A percentile compares a stretch with the other conserved stretches of the same genome.
Conservation (phyloP, 2,113 vertebrate genomes). For the Tauraco erythrolophus region DNA sequence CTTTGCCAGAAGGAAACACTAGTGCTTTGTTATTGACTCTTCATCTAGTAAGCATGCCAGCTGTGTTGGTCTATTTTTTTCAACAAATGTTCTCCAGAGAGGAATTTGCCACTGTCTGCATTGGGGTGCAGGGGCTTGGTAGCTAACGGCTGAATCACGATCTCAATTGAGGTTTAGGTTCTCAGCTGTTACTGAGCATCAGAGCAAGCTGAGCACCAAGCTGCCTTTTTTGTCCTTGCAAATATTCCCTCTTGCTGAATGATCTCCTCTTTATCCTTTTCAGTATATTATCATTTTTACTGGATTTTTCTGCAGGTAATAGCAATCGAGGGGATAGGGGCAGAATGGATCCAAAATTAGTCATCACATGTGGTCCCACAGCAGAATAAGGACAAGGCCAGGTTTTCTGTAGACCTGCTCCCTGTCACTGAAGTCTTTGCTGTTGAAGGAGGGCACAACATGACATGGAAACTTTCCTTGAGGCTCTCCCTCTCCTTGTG, state of each 20-base stretch:
- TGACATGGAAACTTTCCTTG: not conserved
- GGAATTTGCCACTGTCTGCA: not conserved
- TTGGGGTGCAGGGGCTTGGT: rapidly evolving
- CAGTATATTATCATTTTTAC: not conserved
- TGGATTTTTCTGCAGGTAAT: not conserved
- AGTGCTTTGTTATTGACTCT: not conserved
- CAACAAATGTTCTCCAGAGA: not conserved
- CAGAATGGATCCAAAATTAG: not conserved
- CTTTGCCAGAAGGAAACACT: not conserved
- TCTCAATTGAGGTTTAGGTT: not conserved
- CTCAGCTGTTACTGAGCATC: not conserved
- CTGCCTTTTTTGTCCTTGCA: not conserved
- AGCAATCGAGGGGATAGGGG: not conserved
- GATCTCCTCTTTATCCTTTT: not conserved
- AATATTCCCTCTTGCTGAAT: not conserved
- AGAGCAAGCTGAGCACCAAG: not conserved
- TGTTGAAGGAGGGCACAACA: not conserved
- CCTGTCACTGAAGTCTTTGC: not conserved
- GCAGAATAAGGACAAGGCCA: not conserved
- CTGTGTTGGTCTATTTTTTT: not conserved
- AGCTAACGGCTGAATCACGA: not conserved
- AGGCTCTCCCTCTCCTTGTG: not conserved
- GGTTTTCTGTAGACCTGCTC: not conserved
- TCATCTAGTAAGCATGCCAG: not conserved
- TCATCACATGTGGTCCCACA: not conserved